Conservation (phyloP, 2,797 vertebrate genomes). For the Mus caroli region DNA sequence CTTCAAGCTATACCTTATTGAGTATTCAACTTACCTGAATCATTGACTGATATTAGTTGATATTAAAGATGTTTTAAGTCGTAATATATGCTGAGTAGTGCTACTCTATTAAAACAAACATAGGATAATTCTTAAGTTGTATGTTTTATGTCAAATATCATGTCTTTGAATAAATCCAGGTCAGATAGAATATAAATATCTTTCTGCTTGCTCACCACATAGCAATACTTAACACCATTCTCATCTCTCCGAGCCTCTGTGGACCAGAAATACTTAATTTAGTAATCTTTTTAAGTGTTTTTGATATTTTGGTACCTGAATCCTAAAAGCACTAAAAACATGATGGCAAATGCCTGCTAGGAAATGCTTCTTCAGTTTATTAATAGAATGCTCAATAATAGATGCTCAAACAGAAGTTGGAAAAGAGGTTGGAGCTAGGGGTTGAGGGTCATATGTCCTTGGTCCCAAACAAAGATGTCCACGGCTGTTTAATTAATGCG, state of each 20-base stretch:
- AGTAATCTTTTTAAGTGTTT: background rate
- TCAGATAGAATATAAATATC: background rate
- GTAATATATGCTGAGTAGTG: background rate
- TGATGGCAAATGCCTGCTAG: background rate
- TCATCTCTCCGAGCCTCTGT: background rate
- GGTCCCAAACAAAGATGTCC: background rate
- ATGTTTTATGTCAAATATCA: background rate
- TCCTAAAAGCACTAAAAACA: background rate
- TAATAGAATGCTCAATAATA: too few relatives aligned
- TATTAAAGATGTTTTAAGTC: slow-evolving; percentile 22
- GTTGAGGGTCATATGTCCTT: background rate
- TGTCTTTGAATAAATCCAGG: background rate
- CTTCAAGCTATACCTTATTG: background rate
- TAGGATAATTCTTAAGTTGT: background rate
- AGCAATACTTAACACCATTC: background rate
- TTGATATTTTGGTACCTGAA: background rate
- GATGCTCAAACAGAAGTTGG: background rate
- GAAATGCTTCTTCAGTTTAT: background rate
- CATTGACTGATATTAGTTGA: background rate
- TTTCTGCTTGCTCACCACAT: background rate
- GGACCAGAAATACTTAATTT: background rate
- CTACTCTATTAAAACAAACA: background rate
- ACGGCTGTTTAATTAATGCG: background rate
- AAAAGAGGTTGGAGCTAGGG: background rate
- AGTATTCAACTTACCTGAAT: background rate